These are phyloP conservation scores for Cepphus grylle DNA, from an alignment of 2,113 vertebrate species.

Conservation along the genomic window DNA sequence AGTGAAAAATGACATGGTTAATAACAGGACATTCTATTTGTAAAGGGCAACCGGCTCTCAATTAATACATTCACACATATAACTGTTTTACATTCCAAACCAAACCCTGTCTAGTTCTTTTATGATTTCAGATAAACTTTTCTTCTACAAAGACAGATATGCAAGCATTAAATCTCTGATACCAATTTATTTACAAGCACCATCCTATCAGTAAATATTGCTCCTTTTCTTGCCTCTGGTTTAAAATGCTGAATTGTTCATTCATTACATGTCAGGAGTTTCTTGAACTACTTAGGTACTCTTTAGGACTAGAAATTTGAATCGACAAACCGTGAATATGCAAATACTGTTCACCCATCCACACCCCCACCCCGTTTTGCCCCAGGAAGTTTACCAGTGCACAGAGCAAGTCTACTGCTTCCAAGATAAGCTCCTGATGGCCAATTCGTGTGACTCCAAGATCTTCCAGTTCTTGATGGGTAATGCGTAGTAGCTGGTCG, in stretches of 20 bases:
- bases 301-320: neutral
- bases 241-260: neutral
- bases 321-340: neutral
- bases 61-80: neutral
- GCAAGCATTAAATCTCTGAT: neutral
- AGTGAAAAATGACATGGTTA: slow-evolving; percentile 24
- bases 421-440: slow-evolving; percentile 96
- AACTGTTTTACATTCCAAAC: slow-evolving; percentile 1
- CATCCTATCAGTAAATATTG: neutral
- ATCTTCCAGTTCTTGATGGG: slow-evolving; percentile 95
- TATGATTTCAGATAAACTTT: neutral
- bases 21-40: neutral
- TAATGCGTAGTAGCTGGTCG: slow-evolving; percentile 92
- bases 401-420: slow-evolving; percentile 94
- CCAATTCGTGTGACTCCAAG: slow-evolving; percentile 95
- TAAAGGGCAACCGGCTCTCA: neutral
- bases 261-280: neutral
- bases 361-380: neutral
- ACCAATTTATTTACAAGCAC: neutral
- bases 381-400: slow-evolving; percentile 85
- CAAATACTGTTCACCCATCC: neutral
- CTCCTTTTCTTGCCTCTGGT: neutral
- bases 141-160: neutral
- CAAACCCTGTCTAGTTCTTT: neutral
- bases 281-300: neutral